Percentiles rank a stretch among this genome's conserved stretches.
phyloP scores from a whole-genome alignment of 2,888 invertebrate genomes.

The Nasonovia ribisnigri region DNA sequence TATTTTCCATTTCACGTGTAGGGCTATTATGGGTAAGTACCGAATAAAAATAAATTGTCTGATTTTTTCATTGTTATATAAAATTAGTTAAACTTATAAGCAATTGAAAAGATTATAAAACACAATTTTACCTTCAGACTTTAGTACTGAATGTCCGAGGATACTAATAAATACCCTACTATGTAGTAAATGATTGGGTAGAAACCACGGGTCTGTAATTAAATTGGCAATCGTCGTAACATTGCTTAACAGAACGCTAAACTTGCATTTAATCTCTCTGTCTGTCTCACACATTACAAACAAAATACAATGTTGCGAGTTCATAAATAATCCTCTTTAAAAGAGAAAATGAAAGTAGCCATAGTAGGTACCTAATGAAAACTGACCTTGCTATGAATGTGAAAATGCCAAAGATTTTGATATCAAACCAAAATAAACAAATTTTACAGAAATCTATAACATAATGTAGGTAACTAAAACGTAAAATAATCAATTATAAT shows the following conservation, averaged over 20 bases:
- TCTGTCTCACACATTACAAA: background rate
- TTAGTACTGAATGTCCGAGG: background rate
- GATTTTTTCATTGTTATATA: background rate
- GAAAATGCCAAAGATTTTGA: background rate
- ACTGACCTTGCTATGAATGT: background rate
- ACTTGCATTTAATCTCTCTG: background rate
- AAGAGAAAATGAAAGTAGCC: background rate
- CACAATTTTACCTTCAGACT: background rate
- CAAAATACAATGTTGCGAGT: background rate
- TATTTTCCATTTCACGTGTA: background rate
- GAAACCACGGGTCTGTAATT: background rate
- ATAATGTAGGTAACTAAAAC: background rate
- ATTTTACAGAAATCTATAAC: background rate
- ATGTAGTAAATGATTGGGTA: background rate
- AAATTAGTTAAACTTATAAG: background rate
- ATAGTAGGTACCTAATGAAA: background rate
- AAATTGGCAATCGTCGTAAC: background rate
- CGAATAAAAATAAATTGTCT: background rate
- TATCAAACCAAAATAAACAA: background rate
- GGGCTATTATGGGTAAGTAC: background rate
- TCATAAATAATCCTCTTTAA: background rate
- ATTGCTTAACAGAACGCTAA: background rate
- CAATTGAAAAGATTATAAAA: background rate
- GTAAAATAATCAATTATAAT: background rate
- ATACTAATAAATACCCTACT: background rate